Base-by-base conservation (phyloP, 30 jellyfish, hydroid and myxozoan genomes). In the Cassiopea xamachana region DNA sequence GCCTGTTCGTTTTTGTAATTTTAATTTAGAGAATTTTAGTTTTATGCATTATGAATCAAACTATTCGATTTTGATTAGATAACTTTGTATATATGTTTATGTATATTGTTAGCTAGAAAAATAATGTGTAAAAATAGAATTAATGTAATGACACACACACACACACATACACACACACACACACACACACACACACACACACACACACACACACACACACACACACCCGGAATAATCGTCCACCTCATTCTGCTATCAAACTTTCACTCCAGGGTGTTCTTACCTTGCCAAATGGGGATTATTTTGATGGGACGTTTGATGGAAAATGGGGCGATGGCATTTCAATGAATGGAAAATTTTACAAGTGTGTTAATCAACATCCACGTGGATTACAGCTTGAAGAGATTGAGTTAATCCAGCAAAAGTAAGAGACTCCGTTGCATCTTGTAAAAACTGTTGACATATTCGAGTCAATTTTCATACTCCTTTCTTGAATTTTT, bases 311-410 rank as follows among this genome's bases (percentile, higher is more conserved):
- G 1, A 86, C 91, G 59, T 95, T 95, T 85, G 68, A 87, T 67
- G 99, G 99, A 17, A 91, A 83, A 16, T 95, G 99, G 99, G 99
- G 98, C 10, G 99, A 92, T 71, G 94, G 97, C 3, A 95, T 95
- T 71, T 91, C 82, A 78, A 92, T 95, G 43, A 95, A 88, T 72
- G 99, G 97, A n/a, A 80, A 84, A 13, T 95, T 95, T 45, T 67
- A 91, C 72, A 95, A 95, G 60, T 95, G 91, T 70, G 87, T 94
- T 7, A 95, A 95, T 79, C 98, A 93, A 45, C 91, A 89, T 60
- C 96, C 96, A 3, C 55, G 80, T 8, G 2, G 78, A 79, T 48
- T 90, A 2, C 90, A 89, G 14, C 73, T 88, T 69, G 95, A 90
- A 69, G 95, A 88, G 27, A 88, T 88, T 49, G 95, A 84, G 51